phyloP scores from a whole-genome alignment of 2,888 invertebrate species.

The Lasioglossum oenotherae region DNA sequence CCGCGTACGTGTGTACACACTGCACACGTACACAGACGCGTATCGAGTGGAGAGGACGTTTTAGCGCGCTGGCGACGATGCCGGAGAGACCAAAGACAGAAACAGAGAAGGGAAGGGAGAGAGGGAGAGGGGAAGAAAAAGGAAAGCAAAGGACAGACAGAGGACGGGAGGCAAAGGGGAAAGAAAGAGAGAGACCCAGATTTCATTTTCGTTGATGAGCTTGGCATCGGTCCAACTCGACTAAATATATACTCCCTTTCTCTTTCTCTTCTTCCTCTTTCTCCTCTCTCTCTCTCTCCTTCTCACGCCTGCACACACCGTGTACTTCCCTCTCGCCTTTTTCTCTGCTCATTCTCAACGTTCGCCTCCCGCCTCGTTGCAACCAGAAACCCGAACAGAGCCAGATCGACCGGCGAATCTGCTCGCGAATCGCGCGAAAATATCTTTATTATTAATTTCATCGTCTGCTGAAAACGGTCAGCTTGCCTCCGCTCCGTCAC shows the following conservation, averaged over 20 bases:
- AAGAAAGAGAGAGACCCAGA: constrained; percentile 82
- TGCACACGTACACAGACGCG: not conserved
- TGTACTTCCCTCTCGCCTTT: constrained; percentile 15
- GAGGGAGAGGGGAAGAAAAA: not conserved
- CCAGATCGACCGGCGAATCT: constrained; percentile 26
- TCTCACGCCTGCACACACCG: not conserved
- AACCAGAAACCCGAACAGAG: constrained; percentile 37
- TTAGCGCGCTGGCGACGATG: constrained; percentile 64
- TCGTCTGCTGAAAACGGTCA: not conserved
- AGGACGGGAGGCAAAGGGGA: constrained; percentile 53
- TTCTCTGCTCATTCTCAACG: constrained; percentile 56
- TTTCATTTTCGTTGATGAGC: constrained; percentile 85
- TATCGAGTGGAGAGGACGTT: constrained; percentile 68
- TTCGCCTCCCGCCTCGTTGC: constrained; percentile 49
- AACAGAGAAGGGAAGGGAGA: constrained; percentile 64
- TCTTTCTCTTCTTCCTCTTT: constrained; percentile 62
- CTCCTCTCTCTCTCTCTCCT: constrained; percentile 25
- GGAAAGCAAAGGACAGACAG: constrained; percentile 27
- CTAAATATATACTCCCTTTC: constrained; percentile 83
- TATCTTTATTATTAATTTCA: constrained; percentile 15
- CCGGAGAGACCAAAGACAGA: constrained; percentile 45
- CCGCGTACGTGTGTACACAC: constrained; percentile 21
- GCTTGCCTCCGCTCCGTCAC: not conserved
- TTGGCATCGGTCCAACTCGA: constrained; percentile 82
- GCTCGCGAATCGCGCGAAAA: constrained; percentile 33